A percentile compares a stretch with the other conserved stretches of the same genome.
Conservation (phyloP, 2,888 invertebrate genomes). For the Spisula subtruncata region DNA sequence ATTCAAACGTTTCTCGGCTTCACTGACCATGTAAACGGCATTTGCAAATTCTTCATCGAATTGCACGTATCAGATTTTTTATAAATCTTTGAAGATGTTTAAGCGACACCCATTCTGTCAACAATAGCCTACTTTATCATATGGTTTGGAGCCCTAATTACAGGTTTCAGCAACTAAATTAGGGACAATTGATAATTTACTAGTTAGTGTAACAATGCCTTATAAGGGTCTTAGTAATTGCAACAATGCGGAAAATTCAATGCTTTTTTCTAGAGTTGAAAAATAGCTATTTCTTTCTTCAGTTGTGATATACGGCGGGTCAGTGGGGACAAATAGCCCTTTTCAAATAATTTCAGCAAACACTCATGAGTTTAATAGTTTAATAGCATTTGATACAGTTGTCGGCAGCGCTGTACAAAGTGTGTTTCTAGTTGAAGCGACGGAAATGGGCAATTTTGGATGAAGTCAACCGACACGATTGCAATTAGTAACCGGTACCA, state of each 20-base stretch:
- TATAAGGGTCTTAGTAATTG: conserved; percentile 50
- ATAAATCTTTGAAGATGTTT: conserved; percentile 67
- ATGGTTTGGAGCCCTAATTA: conserved; percentile 61
- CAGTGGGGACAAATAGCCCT: conserved; percentile 53
- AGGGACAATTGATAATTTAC: conserved; percentile 72
- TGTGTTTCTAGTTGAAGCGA: conserved; percentile 44
- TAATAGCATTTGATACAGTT: conserved; percentile 70
- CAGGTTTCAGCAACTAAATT: conserved; percentile 59
- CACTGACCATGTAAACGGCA: conserved; percentile 48
- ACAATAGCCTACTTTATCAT: conserved; percentile 61
- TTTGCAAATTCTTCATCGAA: conserved; percentile 48
- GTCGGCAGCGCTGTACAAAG: conserved; percentile 45
- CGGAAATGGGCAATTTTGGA: conserved; percentile 52
- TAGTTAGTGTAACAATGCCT: conserved; percentile 49
- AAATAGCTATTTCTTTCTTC: conserved; percentile 42
- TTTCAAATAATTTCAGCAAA: conserved; percentile 59
- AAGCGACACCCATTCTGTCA: conserved; percentile 60
- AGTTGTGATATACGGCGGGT: conserved; percentile 61
- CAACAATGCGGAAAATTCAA: conserved; percentile 70
- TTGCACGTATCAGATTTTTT: conserved; percentile 53
- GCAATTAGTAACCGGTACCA: conserved; percentile 46
- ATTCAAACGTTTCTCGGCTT: conserved; percentile 28
- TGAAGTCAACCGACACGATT: conserved; percentile 38
- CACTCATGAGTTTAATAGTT: conserved; percentile 65
- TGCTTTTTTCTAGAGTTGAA: conserved; percentile 40